phyloP scores from a whole-genome alignment of 1,140 invertebrate species.

The Aphis gossypii region DNA sequence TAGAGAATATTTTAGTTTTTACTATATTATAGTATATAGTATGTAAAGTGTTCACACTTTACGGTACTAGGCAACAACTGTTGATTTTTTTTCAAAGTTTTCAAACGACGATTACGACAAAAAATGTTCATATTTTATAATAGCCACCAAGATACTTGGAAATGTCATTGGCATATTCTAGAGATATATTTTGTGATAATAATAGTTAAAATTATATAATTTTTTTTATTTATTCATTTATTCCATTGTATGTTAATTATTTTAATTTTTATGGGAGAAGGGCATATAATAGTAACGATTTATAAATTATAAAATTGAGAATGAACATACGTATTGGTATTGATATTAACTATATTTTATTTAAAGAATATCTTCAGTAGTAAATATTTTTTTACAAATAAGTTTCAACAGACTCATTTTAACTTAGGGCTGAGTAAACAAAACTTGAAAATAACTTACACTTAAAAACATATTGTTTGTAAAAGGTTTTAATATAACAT shows the following conservation, averaged over 20 bases:
- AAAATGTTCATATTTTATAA: neutral
- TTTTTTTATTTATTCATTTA: no score
- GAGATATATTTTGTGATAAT: no score
- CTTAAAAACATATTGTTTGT: neutral
- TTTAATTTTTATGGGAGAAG: no score
- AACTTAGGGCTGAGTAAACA: neutral
- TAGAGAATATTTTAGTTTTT: neutral
- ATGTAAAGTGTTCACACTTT: no score
- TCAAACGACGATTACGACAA: neutral
- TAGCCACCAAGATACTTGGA: no score
- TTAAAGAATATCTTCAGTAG: neutral
- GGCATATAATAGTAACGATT: neutral
- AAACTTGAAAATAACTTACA: neutral
- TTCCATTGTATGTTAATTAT: no score
- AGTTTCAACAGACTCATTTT: neutral
- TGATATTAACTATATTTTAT: accelerated
- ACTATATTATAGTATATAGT: neutral
- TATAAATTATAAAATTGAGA: neutral
- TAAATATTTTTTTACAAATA: neutral
- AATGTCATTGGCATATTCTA: no score
- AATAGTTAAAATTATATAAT: no score
- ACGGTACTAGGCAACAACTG: neutral
- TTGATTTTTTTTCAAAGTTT: neutral
- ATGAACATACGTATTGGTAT: neutral
- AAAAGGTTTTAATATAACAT: neutral